Conservation (phyloP, 2,888 invertebrate genomes). For the Nephrotoma guestfalica region DNA sequence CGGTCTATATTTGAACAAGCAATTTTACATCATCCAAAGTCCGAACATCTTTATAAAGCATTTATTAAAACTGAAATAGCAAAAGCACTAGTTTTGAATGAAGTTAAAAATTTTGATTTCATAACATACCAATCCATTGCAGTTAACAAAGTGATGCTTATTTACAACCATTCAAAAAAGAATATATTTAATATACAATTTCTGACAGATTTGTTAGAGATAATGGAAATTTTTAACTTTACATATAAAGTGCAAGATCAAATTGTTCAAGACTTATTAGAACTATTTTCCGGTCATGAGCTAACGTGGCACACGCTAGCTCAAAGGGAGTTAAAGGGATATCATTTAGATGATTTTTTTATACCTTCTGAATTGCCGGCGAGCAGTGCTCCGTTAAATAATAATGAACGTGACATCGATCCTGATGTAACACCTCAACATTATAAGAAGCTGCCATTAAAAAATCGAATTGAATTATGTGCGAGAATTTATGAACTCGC, state of each 20-base stretch:
- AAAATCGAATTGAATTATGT: too few relatives aligned
- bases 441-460: too few relatives aligned
- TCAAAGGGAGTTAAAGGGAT: constrained; percentile 39
- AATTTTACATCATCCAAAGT: background rate
- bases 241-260: constrained; percentile 40
- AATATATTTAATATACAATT: constrained; percentile 40
- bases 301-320: constrained; percentile 46
- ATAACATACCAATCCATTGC: constrained; percentile 19
- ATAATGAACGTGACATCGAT: background rate
- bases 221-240: constrained; percentile 41
- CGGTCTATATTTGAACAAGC: too few relatives aligned
- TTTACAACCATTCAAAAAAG: constrained; percentile 45
- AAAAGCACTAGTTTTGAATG: background rate
- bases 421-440: background rate
- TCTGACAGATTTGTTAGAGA: constrained; percentile 42
- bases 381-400: too few relatives aligned
- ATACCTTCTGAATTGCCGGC: background rate
- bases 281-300: constrained; percentile 36
- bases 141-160: constrained; percentile 40
- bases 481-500: too few relatives aligned
- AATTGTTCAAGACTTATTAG: constrained; percentile 37
- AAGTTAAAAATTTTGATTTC: background rate
- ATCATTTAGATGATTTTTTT: constrained; percentile 19
- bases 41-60: background rate
- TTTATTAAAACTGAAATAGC: background rate